These are phyloP conservation scores for Nebria brevicollis DNA, from an alignment of 2,888 invertebrate species.

Conservation along the genomic window DNA sequence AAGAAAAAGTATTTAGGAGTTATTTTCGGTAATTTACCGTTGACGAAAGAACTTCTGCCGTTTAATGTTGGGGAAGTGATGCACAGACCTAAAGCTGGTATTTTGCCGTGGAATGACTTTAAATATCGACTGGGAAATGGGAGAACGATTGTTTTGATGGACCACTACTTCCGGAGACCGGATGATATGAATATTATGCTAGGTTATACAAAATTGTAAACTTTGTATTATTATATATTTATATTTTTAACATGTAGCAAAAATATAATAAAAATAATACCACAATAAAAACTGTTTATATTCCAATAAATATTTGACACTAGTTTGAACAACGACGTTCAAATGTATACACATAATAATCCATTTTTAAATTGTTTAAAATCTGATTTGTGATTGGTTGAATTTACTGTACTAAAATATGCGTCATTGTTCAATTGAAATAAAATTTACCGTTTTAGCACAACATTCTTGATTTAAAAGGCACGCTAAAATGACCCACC, in stretches of 20 bases:
- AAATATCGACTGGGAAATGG: conserved; percentile 53
- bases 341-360: too few species aligned
- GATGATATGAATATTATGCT: conserved; percentile 60
- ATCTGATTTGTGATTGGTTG: background rate
- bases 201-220: conserved; percentile 52
- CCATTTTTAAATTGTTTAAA: background rate
- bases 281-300: conserved; percentile 15
- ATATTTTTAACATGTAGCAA: conserved; percentile 21
- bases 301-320: conserved; percentile 1
- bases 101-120: conserved; percentile 56
- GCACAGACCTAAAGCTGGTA: conserved; percentile 50
- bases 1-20: conserved; percentile 56
- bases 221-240: background rate
- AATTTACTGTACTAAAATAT: background rate
- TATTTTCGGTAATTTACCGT: conserved; percentile 54
- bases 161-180: conserved; percentile 57
- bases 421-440: background rate
- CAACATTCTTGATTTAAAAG: background rate
- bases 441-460: background rate
- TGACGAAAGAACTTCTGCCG: conserved; percentile 49
- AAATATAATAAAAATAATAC: conserved; percentile 20
- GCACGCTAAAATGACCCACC: background rate
- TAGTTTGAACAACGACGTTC: background rate
- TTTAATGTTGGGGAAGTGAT: conserved; percentile 54
- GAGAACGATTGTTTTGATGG: conserved; percentile 55